Evolutionary conservation across 1,140 invertebrate species (phyloP).

Genomic region (Nymphalis io): DNA sequence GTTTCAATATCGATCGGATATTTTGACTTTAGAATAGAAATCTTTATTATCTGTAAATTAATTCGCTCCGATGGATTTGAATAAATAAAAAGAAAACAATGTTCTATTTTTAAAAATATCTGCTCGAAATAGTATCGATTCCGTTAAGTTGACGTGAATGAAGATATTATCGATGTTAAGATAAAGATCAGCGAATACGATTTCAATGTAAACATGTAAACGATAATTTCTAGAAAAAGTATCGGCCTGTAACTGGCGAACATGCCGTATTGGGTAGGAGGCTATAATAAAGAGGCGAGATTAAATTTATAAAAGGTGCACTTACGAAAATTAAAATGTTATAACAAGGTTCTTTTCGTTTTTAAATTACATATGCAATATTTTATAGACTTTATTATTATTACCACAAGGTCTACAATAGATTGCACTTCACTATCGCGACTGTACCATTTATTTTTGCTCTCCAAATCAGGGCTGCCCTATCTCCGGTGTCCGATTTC

Average conservation of each 20-base stretch:
- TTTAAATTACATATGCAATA: background rate
- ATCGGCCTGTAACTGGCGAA: conserved; percentile 31
- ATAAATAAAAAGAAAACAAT: conserved; percentile 38
- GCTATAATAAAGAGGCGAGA: conserved; percentile 57
- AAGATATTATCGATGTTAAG: conserved; percentile 58
- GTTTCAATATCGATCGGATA: conserved; percentile 15
- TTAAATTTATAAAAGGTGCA: conserved; percentile 69
- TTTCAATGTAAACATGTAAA: conserved; percentile 9
- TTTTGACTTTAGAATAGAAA: conserved; percentile 27
- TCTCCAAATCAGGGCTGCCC: conserved; percentile 60
- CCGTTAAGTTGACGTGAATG: conserved; percentile 59
- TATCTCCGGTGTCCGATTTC: conserved; percentile 79
- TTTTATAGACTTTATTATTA: conserved; percentile 24
- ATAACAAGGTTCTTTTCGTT: conserved; percentile 47
- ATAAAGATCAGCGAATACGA: conserved; percentile 60
- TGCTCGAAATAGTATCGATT: conserved; percentile 43
- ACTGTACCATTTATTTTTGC: conserved; percentile 57
- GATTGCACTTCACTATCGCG: conserved; percentile 35
- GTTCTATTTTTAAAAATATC: conserved; percentile 48
- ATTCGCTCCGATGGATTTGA: conserved; percentile 42
- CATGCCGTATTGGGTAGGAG: conserved; percentile 42
- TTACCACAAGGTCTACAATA: conserved; percentile 46
- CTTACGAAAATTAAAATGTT: conserved; percentile 76
- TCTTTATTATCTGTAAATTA: conserved; percentile 35
- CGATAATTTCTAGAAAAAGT: conserved; percentile 33